Percentiles rank a stretch among this genome's conserved stretches.
Conservation (phyloP, 2,888 invertebrate genomes). For the Lasioglossum vierecki region DNA sequence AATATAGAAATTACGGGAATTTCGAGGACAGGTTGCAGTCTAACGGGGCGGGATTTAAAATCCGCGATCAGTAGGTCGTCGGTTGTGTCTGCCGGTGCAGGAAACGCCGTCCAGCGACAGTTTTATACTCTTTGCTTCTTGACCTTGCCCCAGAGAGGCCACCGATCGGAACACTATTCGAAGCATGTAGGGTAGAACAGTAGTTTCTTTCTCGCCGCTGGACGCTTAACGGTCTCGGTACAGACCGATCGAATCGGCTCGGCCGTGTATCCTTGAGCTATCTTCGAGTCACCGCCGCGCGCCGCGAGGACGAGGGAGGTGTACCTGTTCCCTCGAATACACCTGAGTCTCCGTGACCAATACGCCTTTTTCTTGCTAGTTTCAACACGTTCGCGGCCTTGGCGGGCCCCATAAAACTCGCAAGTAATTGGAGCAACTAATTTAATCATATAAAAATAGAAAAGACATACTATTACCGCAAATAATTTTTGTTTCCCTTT, state of each 20-base stretch:
- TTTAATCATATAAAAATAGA: neutral
- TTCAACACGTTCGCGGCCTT: neutral
- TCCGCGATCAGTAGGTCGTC: conserved; percentile 66
- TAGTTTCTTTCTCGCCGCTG: conserved; percentile 60
- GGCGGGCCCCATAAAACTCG: neutral
- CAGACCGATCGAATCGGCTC: conserved; percentile 60
- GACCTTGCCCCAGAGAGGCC: conserved; percentile 74
- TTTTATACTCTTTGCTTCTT: conserved; percentile 73
- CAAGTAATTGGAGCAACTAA: neutral
- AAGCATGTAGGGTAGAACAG: conserved; percentile 65
- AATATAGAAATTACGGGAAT: neutral
- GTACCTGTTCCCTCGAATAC: conserved; percentile 19
- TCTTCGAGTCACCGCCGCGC: conserved; percentile 44
- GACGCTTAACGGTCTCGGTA: conserved; percentile 68
- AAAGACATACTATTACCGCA: neutral
- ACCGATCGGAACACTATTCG: conserved; percentile 66
- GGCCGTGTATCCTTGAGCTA: conserved; percentile 54
- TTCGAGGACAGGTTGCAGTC: neutral
- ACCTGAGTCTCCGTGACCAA: neutral
- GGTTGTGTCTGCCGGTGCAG: conserved; percentile 39
- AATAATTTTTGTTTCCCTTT: neutral
- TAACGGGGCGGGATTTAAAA: conserved; percentile 43
- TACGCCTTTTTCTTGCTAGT: neutral
- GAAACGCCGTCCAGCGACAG: conserved; percentile 66
- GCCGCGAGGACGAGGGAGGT: conserved; percentile 32